Base-by-base conservation (phyloP, 2,113 vertebrate genomes). In the Podarcis cretensis region DNA sequence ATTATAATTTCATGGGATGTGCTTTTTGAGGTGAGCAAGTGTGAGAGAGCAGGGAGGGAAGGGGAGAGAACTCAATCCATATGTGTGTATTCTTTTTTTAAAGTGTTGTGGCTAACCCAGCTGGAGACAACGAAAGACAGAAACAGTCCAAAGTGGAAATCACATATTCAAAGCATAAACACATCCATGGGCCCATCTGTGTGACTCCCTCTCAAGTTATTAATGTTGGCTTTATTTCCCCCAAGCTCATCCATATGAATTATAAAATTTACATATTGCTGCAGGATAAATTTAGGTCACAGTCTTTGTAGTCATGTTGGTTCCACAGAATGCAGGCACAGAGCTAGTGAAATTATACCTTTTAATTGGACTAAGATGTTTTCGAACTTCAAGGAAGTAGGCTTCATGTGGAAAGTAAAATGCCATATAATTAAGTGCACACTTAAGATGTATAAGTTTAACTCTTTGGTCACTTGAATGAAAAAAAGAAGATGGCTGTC, bases 131-230 rank as follows among this genome's bases (percentile, higher is more conserved):
- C 78, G 63, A 86, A 78, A 27, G 35, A 57, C 40, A 48, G 14
- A 48, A 87, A 27, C 40, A 57, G 81, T 73, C 43, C 32, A 89
- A 82, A 84, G 74, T 0, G 1, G 76, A 90, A 90, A 87, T 85
- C 23, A 65, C 65, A 78, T 54, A 91, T 88, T 77, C 65, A 88
- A 84, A 84, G 63, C 74, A 84, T 37, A 71, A 84, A 79, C 65
- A 68, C 23, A 77, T 76, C 43, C 73, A 86, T n/a, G 35, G 30
- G 48, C 27, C 43, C 81, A 57, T 81, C 75, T 84, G 59, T 54
- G 9, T 74, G 48, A 78, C n/a, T 79, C n/a, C 69, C 27, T 83
- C 80, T 80, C 69, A 74, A 76, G 76, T 9, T 86, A 27, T 83
- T 84, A 76, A 76, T 37, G 48, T 90, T 88, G 21, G 69, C 65